Evolutionary conservation across 2,113 vertebrate genomes (phyloP), one percentile per base, ranked within the genome.

Genomic region (Lipotes vexillifer): DNA sequence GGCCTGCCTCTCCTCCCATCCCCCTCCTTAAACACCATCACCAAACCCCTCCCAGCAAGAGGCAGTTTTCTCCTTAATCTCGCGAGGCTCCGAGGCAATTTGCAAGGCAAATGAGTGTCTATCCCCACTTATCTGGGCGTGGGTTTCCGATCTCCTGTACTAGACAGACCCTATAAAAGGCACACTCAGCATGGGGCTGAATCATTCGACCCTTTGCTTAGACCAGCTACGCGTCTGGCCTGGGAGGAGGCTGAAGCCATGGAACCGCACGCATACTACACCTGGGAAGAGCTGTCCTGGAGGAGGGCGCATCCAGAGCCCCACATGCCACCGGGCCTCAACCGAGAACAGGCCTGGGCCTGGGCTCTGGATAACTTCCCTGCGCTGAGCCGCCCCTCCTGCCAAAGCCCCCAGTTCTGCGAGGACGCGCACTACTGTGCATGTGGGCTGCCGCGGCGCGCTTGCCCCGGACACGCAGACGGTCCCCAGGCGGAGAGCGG

Each of bases 181-280:
- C 21, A 5, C 18, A 8, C 10, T 21, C 33, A 0, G 2, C 1
- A 36, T 1, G 0, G 0, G 8, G 2, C 36, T n/a, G 46, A 21
- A 29, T 52, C 65, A 27, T 4, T 49, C 18, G 3, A 33, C 6
- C 21, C 29, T 94, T 36, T 63, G 38, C 74, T 52, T 21, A 29
- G 36, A 12, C 23, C 0, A 44, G 44, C 52, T 38, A 3, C n/a
- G 5, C 1, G 27, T 6, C 61, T 31, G 68, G 31, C 29, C 82
- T 6, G 36, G 65, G 13, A 4, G 44, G 36, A 89, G 33, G 14
- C 29, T 66, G 68, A 44, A 29, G n/a, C 86, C 25, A 77, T 38
- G 66, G 80, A 44, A 2, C 2, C 31, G 2, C 5, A 9, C 33
- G 25, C 8, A 0, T 7, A 18, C 55, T 20, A 55, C 0, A 7